Evolutionary conservation across 2,113 vertebrate species (phyloP).

Genomic region (Saimiri boliviensis): DNA sequence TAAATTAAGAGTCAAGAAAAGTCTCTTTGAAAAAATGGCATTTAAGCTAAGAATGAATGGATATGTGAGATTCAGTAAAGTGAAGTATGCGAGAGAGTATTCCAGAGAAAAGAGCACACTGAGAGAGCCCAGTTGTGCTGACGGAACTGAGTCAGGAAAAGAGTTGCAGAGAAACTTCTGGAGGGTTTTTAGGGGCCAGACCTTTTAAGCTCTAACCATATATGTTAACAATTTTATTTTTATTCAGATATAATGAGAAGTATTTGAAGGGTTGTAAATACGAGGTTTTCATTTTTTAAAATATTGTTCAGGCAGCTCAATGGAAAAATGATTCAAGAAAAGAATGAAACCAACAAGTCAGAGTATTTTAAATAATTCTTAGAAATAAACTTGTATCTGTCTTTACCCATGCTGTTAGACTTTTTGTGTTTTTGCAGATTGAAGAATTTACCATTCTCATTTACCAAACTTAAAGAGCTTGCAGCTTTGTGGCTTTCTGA

Average conservation of each 20-base stretch:
- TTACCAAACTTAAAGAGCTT: conserved; percentile 98
- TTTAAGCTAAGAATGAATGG: neutral
- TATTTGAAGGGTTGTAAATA: neutral
- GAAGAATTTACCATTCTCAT: conserved; percentile 98
- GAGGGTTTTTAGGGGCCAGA: neutral
- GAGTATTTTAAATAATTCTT: neutral
- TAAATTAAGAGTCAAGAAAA: neutral
- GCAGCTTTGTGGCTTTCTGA: conserved; percentile 99
- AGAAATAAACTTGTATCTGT: neutral
- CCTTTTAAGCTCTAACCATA: neutral
- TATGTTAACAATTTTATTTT: neutral
- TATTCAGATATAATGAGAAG: neutral
- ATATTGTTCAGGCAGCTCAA: neutral
- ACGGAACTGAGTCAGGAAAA: neutral
- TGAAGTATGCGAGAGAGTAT: neutral
- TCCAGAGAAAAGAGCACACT: no score
- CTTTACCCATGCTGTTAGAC: conserved; percentile 41
- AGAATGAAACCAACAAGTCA: neutral
- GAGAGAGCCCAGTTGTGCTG: neutral
- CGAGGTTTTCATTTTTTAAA: neutral
- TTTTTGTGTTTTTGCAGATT: conserved; percentile 86
- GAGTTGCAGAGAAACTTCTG: neutral
- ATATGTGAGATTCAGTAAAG: neutral
- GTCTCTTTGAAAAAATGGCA: neutral
- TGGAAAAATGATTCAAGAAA: neutral